A percentile compares a stretch with the other conserved stretches of the same genome.
Evolutionary conservation across 2,113 vertebrate species (phyloP).

Genomic region (Cinclus mexicanus): DNA sequence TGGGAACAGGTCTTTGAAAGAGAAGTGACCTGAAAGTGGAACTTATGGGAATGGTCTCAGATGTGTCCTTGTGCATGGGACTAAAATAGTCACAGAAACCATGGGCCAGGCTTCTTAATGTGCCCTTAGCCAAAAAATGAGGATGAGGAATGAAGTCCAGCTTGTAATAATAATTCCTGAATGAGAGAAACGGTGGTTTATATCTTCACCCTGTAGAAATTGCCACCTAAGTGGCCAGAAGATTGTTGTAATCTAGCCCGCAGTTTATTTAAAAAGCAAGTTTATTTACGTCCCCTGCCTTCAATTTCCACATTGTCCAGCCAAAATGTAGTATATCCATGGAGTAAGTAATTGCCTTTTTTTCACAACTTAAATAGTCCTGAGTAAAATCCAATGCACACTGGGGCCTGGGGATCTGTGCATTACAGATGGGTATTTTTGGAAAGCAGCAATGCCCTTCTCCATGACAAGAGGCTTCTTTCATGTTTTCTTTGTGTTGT

Average conservation of each 20-base stretch:
- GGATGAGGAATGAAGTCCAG: neutral
- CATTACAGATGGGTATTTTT: neutral
- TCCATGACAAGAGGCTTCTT: neutral
- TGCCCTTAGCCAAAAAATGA: neutral
- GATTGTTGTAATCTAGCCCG: neutral
- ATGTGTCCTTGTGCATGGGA: neutral
- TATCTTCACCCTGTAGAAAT: neutral
- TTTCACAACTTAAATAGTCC: neutral
- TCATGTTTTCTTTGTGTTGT: neutral
- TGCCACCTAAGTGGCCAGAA: neutral
- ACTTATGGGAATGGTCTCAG: neutral
- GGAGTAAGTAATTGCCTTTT: neutral
- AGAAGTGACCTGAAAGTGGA: constrained; percentile 18
- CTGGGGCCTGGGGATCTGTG: neutral
- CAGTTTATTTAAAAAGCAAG: neutral
- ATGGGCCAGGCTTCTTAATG: neutral
- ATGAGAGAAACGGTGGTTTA: neutral
- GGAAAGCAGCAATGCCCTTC: neutral
- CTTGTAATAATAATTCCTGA: neutral
- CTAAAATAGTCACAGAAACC: neutral
- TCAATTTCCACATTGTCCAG: neutral
- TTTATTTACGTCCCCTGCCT: neutral
- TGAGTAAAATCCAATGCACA: neutral
- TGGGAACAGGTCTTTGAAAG: neutral
- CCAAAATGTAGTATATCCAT: neutral